These are phyloP conservation scores for Sphenodon punctatus DNA, from an alignment of 2,797 vertebrate genomes.

Conservation along the genomic window DNA sequence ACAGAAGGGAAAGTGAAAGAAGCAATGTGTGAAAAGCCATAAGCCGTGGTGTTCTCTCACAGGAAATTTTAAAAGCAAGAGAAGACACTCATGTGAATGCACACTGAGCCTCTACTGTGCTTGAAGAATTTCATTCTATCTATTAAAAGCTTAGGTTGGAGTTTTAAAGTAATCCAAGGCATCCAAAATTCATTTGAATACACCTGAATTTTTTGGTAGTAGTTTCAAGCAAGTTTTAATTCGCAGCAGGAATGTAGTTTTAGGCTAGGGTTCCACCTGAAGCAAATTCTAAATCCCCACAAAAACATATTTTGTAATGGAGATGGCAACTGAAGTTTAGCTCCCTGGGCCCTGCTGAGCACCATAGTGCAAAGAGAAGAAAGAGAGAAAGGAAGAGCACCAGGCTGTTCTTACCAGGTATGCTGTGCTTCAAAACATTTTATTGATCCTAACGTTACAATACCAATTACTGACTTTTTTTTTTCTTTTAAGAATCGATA, in stretches of 20 bases:
- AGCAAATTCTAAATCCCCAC: not conserved
- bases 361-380: not conserved
- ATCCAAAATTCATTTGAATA: not conserved
- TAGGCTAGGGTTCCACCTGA: not conserved
- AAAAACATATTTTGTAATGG: not conserved
- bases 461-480: slow-evolving; percentile 56
- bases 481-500: slow-evolving; percentile 49
- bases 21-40: too few relatives aligned
- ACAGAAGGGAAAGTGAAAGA: too few relatives aligned
- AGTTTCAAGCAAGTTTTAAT: too few relatives aligned
- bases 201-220: too few relatives aligned
- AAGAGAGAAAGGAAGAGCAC: slow-evolving; percentile 40
- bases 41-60: too few relatives aligned
- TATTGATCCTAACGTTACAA: slow-evolving; percentile 64
- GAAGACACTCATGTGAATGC: too few relatives aligned
- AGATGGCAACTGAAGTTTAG: not conserved
- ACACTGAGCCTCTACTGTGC: not conserved
- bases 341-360: not conserved
- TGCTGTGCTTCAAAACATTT: slow-evolving; percentile 64
- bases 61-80: too few relatives aligned
- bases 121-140: not conserved
- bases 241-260: not conserved
- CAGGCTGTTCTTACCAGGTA: slow-evolving; percentile 24
- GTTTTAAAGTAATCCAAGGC: too few relatives aligned
- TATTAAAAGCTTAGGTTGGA: not conserved